Conservation (phyloP, 2,888 invertebrate species). For the Celastrina argiolus region DNA sequence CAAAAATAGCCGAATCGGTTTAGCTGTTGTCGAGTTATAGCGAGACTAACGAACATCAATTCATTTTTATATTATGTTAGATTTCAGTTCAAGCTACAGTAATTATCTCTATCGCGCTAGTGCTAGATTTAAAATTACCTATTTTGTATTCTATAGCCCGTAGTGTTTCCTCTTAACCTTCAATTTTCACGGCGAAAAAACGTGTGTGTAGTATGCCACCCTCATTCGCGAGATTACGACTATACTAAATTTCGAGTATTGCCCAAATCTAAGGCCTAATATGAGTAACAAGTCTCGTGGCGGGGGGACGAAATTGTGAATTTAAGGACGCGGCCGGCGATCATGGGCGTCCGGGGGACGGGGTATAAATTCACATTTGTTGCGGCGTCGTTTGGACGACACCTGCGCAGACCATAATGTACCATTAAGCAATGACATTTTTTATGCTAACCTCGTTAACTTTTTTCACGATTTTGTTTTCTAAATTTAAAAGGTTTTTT, state of each 20-base stretch:
- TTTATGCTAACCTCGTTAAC: slow-evolving; percentile 27
- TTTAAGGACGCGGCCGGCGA: slow-evolving; percentile 71
- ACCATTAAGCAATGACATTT: slow-evolving; percentile 45
- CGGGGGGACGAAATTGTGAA: slow-evolving; percentile 72
- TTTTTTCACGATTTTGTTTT: slow-evolving; percentile 19
- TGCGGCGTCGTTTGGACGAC: slow-evolving; percentile 55
- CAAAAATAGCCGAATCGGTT: too few species aligned
- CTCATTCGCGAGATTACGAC: slow-evolving; percentile 33
- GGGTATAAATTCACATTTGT: slow-evolving; percentile 74
- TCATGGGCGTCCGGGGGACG: slow-evolving; percentile 66
- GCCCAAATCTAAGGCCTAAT: slow-evolving; percentile 8
- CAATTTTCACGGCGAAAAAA: too few species aligned
- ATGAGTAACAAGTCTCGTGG: slow-evolving; percentile 55
- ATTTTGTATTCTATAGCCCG: too few species aligned
- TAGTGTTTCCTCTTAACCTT: too few species aligned
- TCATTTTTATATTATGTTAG: too few species aligned
- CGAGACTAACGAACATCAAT: too few species aligned
- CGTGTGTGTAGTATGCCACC: background rate
- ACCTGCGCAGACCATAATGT: slow-evolving; percentile 60
- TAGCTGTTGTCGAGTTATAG: too few species aligned
- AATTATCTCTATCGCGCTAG: too few species aligned
- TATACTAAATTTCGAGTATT: slow-evolving; percentile 40
- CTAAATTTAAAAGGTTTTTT: slow-evolving; percentile 15
- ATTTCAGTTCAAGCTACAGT: too few species aligned
- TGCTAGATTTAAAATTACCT: too few species aligned